Evolutionary conservation across 2,888 invertebrate species (phyloP).

Genomic region (Epiblema foenella): DNA sequence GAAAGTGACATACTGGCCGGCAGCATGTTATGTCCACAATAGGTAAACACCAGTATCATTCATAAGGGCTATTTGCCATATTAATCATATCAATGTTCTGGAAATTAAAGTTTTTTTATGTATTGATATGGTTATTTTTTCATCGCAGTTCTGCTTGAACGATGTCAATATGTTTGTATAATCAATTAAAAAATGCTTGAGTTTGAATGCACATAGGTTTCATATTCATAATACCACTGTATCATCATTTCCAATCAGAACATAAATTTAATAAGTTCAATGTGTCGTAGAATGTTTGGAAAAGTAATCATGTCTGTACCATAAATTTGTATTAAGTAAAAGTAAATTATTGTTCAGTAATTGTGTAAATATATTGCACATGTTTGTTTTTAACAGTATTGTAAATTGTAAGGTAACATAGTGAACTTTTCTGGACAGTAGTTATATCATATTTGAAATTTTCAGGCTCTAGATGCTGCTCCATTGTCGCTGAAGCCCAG

Average conservation of each 20-base stretch:
- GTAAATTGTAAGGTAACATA: slow-evolving; percentile 16
- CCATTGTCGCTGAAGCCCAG: slow-evolving; percentile 78
- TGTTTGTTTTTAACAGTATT: slow-evolving; percentile 39
- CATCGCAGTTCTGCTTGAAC: slow-evolving; percentile 47
- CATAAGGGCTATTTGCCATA: slow-evolving; percentile 78
- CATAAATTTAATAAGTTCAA: neutral
- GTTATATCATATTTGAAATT: slow-evolving; percentile 61
- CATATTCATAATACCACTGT: slow-evolving; percentile 27
- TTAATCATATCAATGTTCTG: slow-evolving; percentile 67
- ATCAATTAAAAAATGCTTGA: slow-evolving; percentile 29
- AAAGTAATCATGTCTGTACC: slow-evolving; percentile 62
- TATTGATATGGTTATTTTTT: slow-evolving; percentile 72
- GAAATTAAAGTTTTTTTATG: slow-evolving; percentile 54
- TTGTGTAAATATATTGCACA: slow-evolving; percentile 20
- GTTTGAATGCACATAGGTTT: slow-evolving; percentile 35
- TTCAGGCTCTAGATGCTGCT: slow-evolving; percentile 78
- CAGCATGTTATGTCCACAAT: slow-evolving; percentile 79
- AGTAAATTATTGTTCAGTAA: slow-evolving; percentile 1
- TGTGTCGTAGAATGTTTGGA: slow-evolving; percentile 45
- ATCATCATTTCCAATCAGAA: neutral
- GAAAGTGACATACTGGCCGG: slow-evolving; percentile 79
- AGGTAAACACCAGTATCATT: slow-evolving; percentile 85
- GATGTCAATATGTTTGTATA: slow-evolving; percentile 17
- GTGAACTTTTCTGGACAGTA: slow-evolving; percentile 47
- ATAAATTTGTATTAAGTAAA: slow-evolving; percentile 29